Conservation (phyloP, 2,888 invertebrate genomes). For the Blomia tropicalis region DNA sequence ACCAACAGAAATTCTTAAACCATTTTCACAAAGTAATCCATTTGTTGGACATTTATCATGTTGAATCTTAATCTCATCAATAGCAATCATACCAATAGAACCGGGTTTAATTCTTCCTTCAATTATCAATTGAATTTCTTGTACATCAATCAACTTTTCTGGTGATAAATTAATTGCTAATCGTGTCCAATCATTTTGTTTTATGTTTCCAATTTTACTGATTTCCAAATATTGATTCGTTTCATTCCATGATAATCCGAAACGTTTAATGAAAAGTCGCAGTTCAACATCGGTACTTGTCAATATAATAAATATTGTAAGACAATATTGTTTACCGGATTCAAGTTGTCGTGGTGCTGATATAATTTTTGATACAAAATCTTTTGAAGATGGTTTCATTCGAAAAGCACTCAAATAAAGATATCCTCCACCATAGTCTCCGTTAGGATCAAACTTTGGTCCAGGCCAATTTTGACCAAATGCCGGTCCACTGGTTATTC, state of each 20-base stretch:
- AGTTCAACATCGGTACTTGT: not conserved
- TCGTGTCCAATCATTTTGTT: not conserved
- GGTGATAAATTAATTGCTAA: not conserved
- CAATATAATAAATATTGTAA: not conserved
- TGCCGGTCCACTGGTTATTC: not conserved
- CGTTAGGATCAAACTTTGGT: not conserved
- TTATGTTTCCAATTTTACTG: not conserved
- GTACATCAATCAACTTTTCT: not conserved
- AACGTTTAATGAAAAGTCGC: not conserved
- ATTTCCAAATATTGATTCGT: not conserved
- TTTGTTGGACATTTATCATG: not conserved
- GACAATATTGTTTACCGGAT: not conserved
- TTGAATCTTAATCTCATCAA: not conserved
- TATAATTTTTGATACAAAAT: not conserved
- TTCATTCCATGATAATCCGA: not conserved
- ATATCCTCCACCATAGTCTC: constrained; percentile 1
- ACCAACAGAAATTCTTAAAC: not conserved
- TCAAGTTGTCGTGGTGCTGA: not conserved
- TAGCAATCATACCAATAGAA: not conserved
- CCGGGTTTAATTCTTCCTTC: not conserved
- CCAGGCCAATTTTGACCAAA: not conserved
- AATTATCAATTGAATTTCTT: constrained; percentile 10
- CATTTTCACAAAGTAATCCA: not conserved
- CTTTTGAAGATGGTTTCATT: not conserved
- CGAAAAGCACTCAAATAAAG: not conserved